Base-by-base conservation (phyloP, 2,797 vertebrate species). In the Carduelis carduelis region DNA sequence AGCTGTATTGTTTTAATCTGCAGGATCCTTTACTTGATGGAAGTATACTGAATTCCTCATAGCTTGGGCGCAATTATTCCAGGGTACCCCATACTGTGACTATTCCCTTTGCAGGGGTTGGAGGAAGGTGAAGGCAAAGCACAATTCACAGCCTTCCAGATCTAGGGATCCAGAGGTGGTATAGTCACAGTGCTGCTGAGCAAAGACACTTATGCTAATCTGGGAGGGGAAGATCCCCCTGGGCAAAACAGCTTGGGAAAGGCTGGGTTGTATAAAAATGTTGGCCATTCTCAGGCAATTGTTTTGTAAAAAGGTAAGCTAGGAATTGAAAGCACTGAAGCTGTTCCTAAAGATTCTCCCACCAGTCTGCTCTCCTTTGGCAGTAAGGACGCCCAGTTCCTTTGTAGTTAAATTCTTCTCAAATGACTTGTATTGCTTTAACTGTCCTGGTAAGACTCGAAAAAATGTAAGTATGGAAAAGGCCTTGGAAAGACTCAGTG, bases 361-460 rank as follows among this genome's bases (percentile, higher is more conserved):
- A 47, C 1, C 6, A 86, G 65, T 70, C 59, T 84, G 43, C 74
- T 94, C 49, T 77, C 56, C 52, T 69, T 78, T 84, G 81, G 77
- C 55, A 87, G 6, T n/a, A 79, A 84, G 75, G 52, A 70, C 2
- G 0, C 30, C 15, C 47, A 43, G 83, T 70, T 77, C 88, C 60
- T 94, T 80, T 93, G 90, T 70, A 92, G 87, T 94, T 95, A 96
- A 96, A 97, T 96, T 96, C 92, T 87, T 97, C 93, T 93, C 41
- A 66, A 94, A 81, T 95, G 93, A 96, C 93, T 94, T 95, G 81
- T 30, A 61, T 30, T 89, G 83, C 92, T 92, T 74, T 83, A 92
- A 92, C 84, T 87, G 84, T 87, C 82, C 68, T 83, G 50, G 35
- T 93, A 90, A 85, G 74, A 50, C 63, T 95, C 44, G 43, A 69